Evolutionary conservation across 1,140 invertebrate genomes (phyloP).

Genomic region (Cotesia vestalis): DNA sequence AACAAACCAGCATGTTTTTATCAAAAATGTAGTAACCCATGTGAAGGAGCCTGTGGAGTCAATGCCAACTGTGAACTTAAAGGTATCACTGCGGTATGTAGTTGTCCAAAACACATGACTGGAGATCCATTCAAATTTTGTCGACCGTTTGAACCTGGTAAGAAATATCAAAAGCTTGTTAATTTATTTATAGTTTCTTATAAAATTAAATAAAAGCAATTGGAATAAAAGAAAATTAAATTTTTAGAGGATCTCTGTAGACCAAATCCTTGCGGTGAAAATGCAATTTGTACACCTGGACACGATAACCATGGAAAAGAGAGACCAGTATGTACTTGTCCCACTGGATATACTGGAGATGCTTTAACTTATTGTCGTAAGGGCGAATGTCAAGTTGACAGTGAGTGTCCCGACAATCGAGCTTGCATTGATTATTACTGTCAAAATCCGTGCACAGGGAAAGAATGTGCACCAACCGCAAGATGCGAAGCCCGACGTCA

Average conservation of each 20-base stretch:
- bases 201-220: neutral
- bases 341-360: conserved; percentile 82
- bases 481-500: conserved; percentile 78
- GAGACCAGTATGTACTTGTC: conserved; percentile 83
- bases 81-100: conserved; percentile 81
- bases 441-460: conserved; percentile 77
- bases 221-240: conserved; percentile 2
- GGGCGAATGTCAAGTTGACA: conserved; percentile 79
- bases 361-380: conserved; percentile 75
- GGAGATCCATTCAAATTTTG: conserved; percentile 85
- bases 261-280: conserved; percentile 84
- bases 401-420: conserved; percentile 75
- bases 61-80: conserved; percentile 82
- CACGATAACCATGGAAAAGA: conserved; percentile 82
- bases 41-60: conserved; percentile 80
- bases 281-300: conserved; percentile 84
- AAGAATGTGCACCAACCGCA: conserved; percentile 72
- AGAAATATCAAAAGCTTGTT: neutral
- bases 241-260: conserved; percentile 78
- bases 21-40: conserved; percentile 82
- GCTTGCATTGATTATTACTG: conserved; percentile 80
- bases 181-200: neutral
- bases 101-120: conserved; percentile 86
- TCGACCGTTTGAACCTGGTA: conserved; percentile 80
- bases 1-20: conserved; percentile 82